Evolutionary conservation across 2,888 invertebrate genomes (phyloP).

Genomic region (Rotaria sp.): DNA sequence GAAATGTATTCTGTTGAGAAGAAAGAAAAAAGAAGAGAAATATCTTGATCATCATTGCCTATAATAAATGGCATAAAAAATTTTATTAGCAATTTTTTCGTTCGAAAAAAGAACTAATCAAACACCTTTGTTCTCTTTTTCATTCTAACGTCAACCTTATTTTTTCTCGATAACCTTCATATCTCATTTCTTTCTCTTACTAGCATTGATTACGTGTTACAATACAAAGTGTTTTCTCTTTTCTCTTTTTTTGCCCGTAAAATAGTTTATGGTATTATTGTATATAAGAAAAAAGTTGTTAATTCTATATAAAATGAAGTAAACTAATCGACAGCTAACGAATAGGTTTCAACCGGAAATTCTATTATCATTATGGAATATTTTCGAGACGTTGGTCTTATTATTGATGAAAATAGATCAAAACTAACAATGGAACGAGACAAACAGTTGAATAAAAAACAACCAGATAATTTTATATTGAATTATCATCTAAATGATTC

Average conservation of each 20-base stretch:
- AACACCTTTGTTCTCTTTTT: background rate
- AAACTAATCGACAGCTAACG: background rate
- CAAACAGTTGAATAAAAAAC: no score
- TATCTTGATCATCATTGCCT: background rate
- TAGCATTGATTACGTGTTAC: background rate
- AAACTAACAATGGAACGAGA: background rate
- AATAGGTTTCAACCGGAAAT: background rate
- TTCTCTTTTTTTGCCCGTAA: background rate
- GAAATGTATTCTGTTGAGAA: background rate
- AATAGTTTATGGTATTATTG: background rate
- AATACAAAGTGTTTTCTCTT: background rate
- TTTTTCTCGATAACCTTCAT: background rate
- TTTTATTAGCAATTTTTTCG: background rate
- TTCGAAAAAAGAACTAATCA: background rate
- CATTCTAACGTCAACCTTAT: background rate
- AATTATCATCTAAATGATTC: no score
- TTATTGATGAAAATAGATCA: background rate
- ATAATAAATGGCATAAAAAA: background rate
- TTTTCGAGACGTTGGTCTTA: background rate
- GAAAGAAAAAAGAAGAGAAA: background rate
- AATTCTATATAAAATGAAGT: background rate
- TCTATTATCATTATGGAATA: background rate
- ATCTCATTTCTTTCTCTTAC: no score
- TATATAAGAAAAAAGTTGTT: background rate
- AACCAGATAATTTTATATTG: no score